Evolutionary conservation across 2,797 vertebrate species (phyloP), one percentile per base, ranked within the genome.

Genomic region (Antrozous pallidus): DNA sequence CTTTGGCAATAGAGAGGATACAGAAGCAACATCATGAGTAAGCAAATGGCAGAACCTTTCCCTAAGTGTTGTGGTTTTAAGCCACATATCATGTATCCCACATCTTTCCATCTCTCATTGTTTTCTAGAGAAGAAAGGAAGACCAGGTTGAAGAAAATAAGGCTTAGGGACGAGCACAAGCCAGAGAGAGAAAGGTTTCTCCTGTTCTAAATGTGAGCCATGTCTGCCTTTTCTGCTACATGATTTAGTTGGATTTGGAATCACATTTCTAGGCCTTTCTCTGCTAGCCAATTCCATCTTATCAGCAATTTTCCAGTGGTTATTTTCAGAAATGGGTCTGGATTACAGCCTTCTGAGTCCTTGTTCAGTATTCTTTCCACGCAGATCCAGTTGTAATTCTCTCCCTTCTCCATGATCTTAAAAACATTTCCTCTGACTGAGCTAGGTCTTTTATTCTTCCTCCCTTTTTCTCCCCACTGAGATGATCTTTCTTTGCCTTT

Each of bases 21-120:
- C 7, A 16, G 87, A 95, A 88, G 93, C 20, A 63, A 47, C 49
- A 10, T 49, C 49, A 1, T 67, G 33, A 73, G 87, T 80, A 45
- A 93, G 51, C 58, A 20, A 92, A 42, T 51, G 42, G 81, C 1
- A 0, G 77, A 86, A 85, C 3, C 18, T 69, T 90, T 90, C 70
- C 74, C 47, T 73, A 11, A 83, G 65, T 49, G 51, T 67, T 91
- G 88, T 95, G 96, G 93, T 77, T 96, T 94, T 33, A 28, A 94
- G 95, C 94, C 94, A 91, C 93, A 95, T 13, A 14, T 47, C 54
- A 11, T 47, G 69, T 36, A 56, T 63, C 88, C 79, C 65, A 13
- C 81, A 31, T 75, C 70, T 81, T 63, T 93, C 47, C 54, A 18
- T 0, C 12, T 42, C n/a, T 33, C 40, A 5, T 61, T 56, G 51